Base-by-base conservation (phyloP, 2,797 vertebrate genomes). In the Aplochiton taeniatus region DNA sequence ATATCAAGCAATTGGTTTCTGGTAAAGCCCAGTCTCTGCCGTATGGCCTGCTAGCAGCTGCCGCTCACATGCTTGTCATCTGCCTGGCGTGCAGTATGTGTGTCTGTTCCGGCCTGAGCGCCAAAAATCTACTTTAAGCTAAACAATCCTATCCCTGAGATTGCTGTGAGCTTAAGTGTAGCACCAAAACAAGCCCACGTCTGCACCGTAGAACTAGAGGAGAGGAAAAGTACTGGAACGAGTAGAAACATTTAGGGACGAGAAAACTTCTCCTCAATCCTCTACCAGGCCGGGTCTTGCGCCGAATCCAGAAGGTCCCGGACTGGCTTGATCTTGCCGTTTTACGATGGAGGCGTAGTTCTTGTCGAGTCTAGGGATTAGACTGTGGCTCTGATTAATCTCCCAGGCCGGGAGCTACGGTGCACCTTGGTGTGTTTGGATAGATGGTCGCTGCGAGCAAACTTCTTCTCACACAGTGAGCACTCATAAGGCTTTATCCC, bases 401-500 rank as follows among this genome's bases (percentile, higher is more conserved):
- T 86, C 83, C 87, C 73, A 42, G 90, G 86, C 53, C 91, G 86
- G 48, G 90, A 86, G 78, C 91, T 91, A 65, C 91, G 88, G 78
- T 94, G 93, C 73, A 94, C 92, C 83, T 94, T 94, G 0, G 91
- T 92, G 90, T 94, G 93, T 83, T 94, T 94, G 75, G 91, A 92
- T 14, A 94, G 73, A 76, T 94, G 93, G 74, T 94, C 93, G 4
- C 92, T 93, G 80, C 93, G 89, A 69, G 93, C 93, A 0, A 94
- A 94, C 85, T 93, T 94, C 81, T 94, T 94, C 58, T 93, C 91
- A 3, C 93, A 94, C 76, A 93, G 83, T 0, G 87, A 87, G 74
- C 93, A 94, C 81, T 90, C 87, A 50, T 94, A 94, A 0, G 92
- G 92, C 70, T 94, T 94, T 69, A 94, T 82, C 53, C 92, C 92